phyloP scores from a whole-genome alignment of 2,797 vertebrate genomes.

The Chelmon rostratus region DNA sequence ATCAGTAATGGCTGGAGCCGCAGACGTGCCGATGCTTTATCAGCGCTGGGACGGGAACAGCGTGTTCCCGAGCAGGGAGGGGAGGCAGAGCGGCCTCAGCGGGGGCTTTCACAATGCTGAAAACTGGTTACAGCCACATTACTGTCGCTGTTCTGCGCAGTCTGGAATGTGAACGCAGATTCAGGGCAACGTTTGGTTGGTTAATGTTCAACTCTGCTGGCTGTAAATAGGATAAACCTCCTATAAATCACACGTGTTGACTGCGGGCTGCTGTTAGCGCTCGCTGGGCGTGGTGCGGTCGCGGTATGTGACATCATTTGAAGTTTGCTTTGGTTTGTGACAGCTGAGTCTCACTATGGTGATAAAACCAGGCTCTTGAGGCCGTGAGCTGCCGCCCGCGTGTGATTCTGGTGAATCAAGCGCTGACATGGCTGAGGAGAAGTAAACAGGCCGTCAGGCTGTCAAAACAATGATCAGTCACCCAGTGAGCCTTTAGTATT shows the following conservation, averaged over 20 bases:
- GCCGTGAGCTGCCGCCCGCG: background rate
- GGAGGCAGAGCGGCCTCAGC: background rate
- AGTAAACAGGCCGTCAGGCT: background rate
- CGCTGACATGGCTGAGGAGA: conserved; percentile 8
- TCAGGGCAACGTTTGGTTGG: background rate
- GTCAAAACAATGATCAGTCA: conserved; percentile 5
- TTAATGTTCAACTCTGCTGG: background rate
- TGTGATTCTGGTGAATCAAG: conserved; percentile 26
- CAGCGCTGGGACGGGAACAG: conserved; percentile 10
- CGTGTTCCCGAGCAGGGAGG: background rate
- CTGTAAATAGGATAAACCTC: conserved; percentile 5
- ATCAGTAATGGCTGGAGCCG: background rate
- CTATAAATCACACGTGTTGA: background rate
- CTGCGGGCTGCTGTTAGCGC: background rate
- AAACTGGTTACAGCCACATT: background rate
- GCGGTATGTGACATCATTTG: conserved; percentile 13
- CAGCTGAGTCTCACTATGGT: background rate
- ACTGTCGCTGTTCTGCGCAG: background rate
- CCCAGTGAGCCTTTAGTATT: background rate
- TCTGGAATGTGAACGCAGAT: background rate
- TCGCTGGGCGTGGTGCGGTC: background rate
- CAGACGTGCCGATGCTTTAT: conserved; percentile 27
- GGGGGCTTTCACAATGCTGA: background rate
- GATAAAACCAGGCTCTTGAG: conserved; percentile 26
- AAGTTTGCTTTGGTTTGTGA: conserved; percentile 11